Evolutionary conservation across 2,888 invertebrate genomes (phyloP), one percentile per base, ranked within the genome.

Genomic region (Nomada ruficornis): DNA sequence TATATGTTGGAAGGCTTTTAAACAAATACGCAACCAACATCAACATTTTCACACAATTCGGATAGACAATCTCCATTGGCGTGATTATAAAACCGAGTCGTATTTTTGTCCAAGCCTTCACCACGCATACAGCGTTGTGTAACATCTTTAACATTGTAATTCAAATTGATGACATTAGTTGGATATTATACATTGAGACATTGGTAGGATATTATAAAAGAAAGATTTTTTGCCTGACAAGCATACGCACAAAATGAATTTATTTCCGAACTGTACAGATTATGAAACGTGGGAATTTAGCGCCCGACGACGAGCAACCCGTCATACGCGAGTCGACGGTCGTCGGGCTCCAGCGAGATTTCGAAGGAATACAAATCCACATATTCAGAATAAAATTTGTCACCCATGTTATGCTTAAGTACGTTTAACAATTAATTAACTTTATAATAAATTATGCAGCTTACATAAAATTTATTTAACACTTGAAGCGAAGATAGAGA

Each of bases 11-110:
- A 52, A 96, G 90, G 9, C 94, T 93, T 9, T 95, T 94, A 87
- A 95, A 96, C 29, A 96, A 92, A 91, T 95, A 95, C 47, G 94
- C 92, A 0, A 95, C 94, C 63, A 96, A 91, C 93, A 96, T 95
- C 20, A 96, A 78, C 95, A 96, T 95, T 85, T 95, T 95, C 57
- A 96, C 91, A 81, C 94, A 94, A 91, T 95, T 95, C 0, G 95
- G 95, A 29, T 94, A 71, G 1, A 95, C 90, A 75, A 96, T 95
- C 80, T 95, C 95, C 67, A 91, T 92, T 23, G 95, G 95, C 20
- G 89, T 92, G 63, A 96, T 86, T 5, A 95, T 94, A 88, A 95
- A 96, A 84, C 95, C 95, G 4, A 96, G 91, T 64, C 94, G 94
- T 54, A 96, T 91, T 75, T 93, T 89, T 83, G 94, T 94, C 94